Conservation (phyloP, 1,140 invertebrate species). For the Lethrus apterus region DNA sequence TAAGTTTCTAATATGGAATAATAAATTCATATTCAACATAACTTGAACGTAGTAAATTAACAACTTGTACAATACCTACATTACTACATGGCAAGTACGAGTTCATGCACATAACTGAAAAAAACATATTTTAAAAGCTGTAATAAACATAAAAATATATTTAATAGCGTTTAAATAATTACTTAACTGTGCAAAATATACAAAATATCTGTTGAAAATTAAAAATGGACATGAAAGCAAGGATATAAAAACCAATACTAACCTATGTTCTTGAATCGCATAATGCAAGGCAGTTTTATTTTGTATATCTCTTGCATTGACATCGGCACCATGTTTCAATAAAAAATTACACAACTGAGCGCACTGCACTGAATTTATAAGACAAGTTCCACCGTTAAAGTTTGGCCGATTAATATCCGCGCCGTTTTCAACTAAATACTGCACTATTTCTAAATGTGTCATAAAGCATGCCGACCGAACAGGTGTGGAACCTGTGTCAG, state of each 20-base stretch:
- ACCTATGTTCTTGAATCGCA: conserved; percentile 80
- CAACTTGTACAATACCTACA: too few species aligned
- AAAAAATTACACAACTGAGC: conserved; percentile 74
- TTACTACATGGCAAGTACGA: too few species aligned
- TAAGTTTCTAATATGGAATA: too few species aligned
- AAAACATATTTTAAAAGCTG: too few species aligned
- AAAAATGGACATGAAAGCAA: too few species aligned
- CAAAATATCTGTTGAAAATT: too few species aligned
- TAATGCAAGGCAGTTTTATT: conserved; percentile 90
- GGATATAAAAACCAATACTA: conserved; percentile 1
- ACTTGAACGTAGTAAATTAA: too few species aligned
- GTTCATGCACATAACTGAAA: too few species aligned
- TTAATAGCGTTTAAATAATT: too few species aligned
- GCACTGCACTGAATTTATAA: conserved; percentile 90
- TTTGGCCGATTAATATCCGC: conserved; percentile 83
- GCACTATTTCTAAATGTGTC: conserved; percentile 78
- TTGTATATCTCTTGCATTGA: conserved; percentile 84
- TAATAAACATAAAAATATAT: too few species aligned
- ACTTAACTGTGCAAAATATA: too few species aligned
- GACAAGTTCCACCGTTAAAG: conserved; percentile 86
- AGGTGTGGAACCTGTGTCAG: conserved; percentile 82
- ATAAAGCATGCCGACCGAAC: conserved; percentile 89
- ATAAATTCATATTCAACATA: too few species aligned
- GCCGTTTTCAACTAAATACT: conserved; percentile 72
- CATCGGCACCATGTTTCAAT: conserved; percentile 65